phyloP scores from a whole-genome alignment of 2,888 invertebrate genomes.

The Polydrusus cervinus region DNA sequence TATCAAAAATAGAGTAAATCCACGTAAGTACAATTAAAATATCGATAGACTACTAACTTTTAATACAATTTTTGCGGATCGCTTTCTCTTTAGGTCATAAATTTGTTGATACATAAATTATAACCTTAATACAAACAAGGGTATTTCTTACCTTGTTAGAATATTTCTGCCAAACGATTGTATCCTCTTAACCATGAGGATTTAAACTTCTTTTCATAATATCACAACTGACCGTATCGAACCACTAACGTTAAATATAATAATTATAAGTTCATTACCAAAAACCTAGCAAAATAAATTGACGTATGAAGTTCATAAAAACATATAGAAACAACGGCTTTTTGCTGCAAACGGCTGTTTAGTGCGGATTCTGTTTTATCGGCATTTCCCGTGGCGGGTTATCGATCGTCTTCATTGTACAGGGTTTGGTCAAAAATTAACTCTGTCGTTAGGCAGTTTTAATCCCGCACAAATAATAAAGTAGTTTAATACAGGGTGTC shows the following conservation, averaged over 20 bases:
- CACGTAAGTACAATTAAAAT: not conserved
- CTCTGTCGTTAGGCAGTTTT: too few species aligned
- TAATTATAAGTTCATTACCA: conserved; percentile 14
- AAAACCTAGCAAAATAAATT: conserved; percentile 19
- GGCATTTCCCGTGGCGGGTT: not conserved
- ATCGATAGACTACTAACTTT: not conserved
- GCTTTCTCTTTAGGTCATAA: not conserved
- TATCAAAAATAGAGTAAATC: too few species aligned
- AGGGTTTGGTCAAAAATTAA: not conserved
- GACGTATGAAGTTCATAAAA: conserved; percentile 6
- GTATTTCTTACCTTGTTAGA: conserved; percentile 7
- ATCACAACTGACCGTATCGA: not conserved
- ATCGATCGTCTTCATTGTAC: not conserved
- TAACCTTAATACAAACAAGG: conserved; percentile 1
- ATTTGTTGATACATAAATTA: not conserved
- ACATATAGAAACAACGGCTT: conserved; percentile 2
- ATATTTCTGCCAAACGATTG: not conserved
- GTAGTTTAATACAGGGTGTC: too few species aligned
- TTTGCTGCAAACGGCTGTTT: conserved; percentile 20
- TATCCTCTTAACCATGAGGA: not conserved
- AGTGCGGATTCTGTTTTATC: conserved; percentile 11
- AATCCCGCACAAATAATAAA: too few species aligned
- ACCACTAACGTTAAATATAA: not conserved
- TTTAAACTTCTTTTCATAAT: not conserved
- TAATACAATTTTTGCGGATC: not conserved